These are phyloP conservation scores for Ctenoplectra terminalis DNA, from an alignment of 1,140 invertebrate species.

Conservation along the genomic window DNA sequence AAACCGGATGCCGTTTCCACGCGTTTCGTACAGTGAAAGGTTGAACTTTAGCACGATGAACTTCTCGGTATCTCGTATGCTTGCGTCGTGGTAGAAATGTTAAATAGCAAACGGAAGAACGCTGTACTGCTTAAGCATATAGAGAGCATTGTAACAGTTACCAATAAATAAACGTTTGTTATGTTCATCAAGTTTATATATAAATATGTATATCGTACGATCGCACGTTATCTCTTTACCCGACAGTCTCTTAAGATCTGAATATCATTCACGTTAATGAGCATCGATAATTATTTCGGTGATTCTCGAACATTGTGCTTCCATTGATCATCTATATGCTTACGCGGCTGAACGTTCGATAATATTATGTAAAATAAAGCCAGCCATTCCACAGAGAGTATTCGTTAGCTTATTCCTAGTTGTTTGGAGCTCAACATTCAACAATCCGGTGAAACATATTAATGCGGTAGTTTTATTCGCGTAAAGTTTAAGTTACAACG, in stretches of 20 bases:
- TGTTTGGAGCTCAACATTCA: slow-evolving; percentile 18
- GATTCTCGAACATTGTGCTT: slow-evolving; percentile 16
- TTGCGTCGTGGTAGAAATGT: slow-evolving; percentile 24
- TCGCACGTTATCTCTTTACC: slow-evolving; percentile 1
- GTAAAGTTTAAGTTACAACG: background rate
- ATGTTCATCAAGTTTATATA: background rate
- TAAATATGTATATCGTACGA: background rate
- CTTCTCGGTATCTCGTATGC: slow-evolving; percentile 19
- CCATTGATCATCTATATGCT: slow-evolving; percentile 49
- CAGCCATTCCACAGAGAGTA: slow-evolving; percentile 51
- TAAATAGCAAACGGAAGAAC: slow-evolving; percentile 27
- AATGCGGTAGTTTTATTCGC: background rate
- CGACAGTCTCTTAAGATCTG: background rate
- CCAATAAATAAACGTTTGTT: slow-evolving; percentile 56
- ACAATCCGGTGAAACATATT: slow-evolving; percentile 13
- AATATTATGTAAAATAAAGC: slow-evolving; percentile 9
- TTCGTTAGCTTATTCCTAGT: slow-evolving; percentile 44
- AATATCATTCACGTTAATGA: background rate
- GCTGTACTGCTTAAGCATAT: slow-evolving; percentile 49
- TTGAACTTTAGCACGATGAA: slow-evolving; percentile 39
- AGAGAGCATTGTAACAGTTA: slow-evolving; percentile 50
- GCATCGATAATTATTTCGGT: background rate
- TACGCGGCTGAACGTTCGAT: slow-evolving; percentile 34
- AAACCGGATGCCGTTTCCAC: background rate
- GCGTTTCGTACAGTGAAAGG: slow-evolving; percentile 30